Conservation (phyloP, 2,888 invertebrate species). For the Brachypterus glaber region DNA sequence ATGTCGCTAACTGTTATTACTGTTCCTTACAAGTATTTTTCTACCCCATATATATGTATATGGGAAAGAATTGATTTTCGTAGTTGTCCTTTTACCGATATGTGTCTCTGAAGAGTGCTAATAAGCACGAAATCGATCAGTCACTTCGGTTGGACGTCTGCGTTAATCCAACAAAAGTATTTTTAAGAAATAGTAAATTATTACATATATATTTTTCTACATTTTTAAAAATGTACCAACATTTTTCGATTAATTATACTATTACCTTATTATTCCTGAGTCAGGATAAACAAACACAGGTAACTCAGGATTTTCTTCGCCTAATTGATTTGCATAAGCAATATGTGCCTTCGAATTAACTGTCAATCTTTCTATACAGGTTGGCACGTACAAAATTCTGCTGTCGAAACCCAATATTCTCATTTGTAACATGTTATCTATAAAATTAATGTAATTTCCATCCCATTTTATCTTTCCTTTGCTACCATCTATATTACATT, state of each 20-base stretch:
- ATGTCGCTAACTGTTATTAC: too few species aligned
- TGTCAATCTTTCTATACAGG: conserved; percentile 42
- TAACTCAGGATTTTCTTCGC: conserved; percentile 19
- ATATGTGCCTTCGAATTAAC: conserved; percentile 41
- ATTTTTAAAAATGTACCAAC: too few species aligned
- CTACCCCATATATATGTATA: too few species aligned
- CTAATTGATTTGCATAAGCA: conserved; percentile 8
- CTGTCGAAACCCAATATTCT: conserved; percentile 57
- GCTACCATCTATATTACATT: conserved; percentile 21
- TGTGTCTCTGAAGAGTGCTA: too few species aligned
- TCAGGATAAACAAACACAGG: conserved; percentile 40
- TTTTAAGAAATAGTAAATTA: not conserved
- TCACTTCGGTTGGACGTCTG: too few species aligned
- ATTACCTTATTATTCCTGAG: conserved; percentile 24
- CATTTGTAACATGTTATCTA: conserved; percentile 81
- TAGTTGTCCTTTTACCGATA: too few species aligned
- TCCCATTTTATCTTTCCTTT: conserved; percentile 25
- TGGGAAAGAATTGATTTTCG: too few species aligned
- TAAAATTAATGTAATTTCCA: conserved; percentile 73
- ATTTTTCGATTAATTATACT: too few species aligned
- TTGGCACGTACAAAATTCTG: conserved; percentile 61
- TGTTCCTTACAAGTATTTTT: too few species aligned
- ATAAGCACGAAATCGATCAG: too few species aligned
- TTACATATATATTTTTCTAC: not conserved
- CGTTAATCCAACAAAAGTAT: too few species aligned